Conservation (phyloP, 2,113 vertebrate species). For the Numida meleagris region DNA sequence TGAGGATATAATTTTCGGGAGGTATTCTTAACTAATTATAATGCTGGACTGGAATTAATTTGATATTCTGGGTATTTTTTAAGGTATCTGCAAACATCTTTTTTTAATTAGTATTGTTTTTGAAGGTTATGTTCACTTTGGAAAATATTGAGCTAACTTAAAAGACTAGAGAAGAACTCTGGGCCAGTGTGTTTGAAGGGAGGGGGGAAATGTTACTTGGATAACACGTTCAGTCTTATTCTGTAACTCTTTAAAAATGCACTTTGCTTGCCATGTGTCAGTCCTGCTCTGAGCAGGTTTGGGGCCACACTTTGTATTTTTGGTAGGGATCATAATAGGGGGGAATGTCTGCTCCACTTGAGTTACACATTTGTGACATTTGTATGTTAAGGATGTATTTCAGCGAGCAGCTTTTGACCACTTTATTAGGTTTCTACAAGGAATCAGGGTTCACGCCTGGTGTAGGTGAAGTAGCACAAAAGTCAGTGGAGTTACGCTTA, state of each 20-base stretch:
- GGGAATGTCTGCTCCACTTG: conserved; percentile 62
- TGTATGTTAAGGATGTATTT: conserved; percentile 69
- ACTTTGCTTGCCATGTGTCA: conserved; percentile 53
- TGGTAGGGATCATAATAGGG: conserved; percentile 61
- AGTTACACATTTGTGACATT: conserved; percentile 63
- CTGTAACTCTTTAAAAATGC: conserved; percentile 62
- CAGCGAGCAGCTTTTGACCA: conserved; percentile 72
- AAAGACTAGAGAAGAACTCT: conserved; percentile 62
- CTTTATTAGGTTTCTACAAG: not conserved
- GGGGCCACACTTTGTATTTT: conserved; percentile 53
- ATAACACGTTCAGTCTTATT: conserved; percentile 68
- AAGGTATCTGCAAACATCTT: conserved; percentile 76
- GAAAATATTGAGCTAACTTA: conserved; percentile 68
- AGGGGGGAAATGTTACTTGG: conserved; percentile 65
- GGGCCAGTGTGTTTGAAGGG: conserved; percentile 65
- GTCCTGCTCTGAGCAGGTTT: conserved; percentile 46
- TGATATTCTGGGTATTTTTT: conserved; percentile 79
- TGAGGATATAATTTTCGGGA: conserved; percentile 76
- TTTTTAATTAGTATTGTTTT: conserved; percentile 76
- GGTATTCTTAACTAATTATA: conserved; percentile 72
- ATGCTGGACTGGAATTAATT: conserved; percentile 76
- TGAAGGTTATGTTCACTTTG: conserved; percentile 66
- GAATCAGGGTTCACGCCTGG: conserved; percentile 12
- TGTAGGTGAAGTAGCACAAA: conserved; percentile 35
- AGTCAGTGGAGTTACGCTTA: not conserved